These are phyloP conservation scores for Galleria mellonella DNA, from an alignment of 1,140 invertebrate genomes.

Conservation along the genomic window DNA sequence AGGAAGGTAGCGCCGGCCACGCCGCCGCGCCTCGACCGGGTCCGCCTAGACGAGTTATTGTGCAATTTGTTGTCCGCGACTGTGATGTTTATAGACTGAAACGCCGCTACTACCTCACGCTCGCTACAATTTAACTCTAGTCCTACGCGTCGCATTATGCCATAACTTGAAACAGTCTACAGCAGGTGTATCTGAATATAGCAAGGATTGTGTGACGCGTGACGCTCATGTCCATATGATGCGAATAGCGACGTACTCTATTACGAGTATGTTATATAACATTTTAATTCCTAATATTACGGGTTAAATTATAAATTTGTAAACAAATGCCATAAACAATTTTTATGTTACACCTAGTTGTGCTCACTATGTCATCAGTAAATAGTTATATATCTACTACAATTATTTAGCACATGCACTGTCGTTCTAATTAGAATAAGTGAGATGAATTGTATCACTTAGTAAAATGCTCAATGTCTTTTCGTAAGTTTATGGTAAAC, in stretches of 20 bases:
- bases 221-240: conserved; percentile 38
- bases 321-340: conserved; percentile 55
- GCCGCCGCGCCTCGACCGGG: conserved; percentile 33
- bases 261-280: conserved; percentile 16
- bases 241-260: conserved; percentile 48
- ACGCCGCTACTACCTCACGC: conserved; percentile 71
- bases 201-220: conserved; percentile 27
- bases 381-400: conserved; percentile 2
- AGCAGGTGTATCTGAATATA: background rate
- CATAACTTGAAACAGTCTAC: conserved; percentile 18
- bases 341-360: conserved; percentile 58
- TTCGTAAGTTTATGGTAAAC: conserved; percentile 16
- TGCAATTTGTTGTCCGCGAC: conserved; percentile 72
- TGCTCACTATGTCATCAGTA: conserved; percentile 40
- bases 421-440: conserved; percentile 50
- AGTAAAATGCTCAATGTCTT: conserved; percentile 61
- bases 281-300: conserved; percentile 39
- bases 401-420: conserved; percentile 56
- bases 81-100: conserved; percentile 74
- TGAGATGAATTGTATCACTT: conserved; percentile 25
- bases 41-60: conserved; percentile 62
- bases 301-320: conserved; percentile 46
- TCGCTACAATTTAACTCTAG: conserved; percentile 65
- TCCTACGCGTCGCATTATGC: conserved; percentile 49
- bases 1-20: conserved; percentile 33